These are phyloP conservation scores for Propithecus coquereli DNA, from an alignment of 2,113 vertebrate genomes.

Conservation along the genomic window DNA sequence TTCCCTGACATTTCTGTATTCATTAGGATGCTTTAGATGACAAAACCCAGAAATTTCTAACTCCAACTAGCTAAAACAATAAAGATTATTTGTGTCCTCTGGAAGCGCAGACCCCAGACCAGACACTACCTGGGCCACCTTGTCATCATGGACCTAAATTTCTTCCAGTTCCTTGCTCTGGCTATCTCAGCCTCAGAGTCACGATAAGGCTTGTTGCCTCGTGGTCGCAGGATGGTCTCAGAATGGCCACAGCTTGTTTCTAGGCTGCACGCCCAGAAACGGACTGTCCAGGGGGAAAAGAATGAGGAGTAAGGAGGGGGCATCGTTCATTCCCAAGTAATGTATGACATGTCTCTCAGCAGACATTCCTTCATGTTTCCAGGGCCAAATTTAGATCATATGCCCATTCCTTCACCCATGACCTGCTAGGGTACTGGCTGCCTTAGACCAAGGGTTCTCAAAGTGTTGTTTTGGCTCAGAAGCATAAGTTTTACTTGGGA, in stretches of 20 bases:
- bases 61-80: not conserved
- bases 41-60: not conserved
- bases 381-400: not conserved
- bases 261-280: not conserved
- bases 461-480: too few relatives aligned
- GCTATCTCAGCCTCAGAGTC: not conserved
- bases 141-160: not conserved
- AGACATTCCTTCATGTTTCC: not conserved
- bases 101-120: not conserved
- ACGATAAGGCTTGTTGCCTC: not conserved
- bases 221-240: not conserved
- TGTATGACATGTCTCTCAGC: not conserved
- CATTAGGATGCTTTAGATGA: not conserved
- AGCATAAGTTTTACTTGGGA: not conserved
- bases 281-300: not conserved
- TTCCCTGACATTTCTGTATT: not conserved
- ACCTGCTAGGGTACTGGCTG: not conserved
- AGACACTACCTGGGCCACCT: not conserved
- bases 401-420: not conserved
- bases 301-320: accelerated
- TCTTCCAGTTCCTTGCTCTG: not conserved
- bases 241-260: not conserved
- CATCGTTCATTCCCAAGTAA: not conserved
- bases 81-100: not conserved
- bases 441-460: not conserved